These are phyloP conservation scores for Diadophis punctatus DNA, from an alignment of 2,113 vertebrate genomes.

Conservation along the genomic window DNA sequence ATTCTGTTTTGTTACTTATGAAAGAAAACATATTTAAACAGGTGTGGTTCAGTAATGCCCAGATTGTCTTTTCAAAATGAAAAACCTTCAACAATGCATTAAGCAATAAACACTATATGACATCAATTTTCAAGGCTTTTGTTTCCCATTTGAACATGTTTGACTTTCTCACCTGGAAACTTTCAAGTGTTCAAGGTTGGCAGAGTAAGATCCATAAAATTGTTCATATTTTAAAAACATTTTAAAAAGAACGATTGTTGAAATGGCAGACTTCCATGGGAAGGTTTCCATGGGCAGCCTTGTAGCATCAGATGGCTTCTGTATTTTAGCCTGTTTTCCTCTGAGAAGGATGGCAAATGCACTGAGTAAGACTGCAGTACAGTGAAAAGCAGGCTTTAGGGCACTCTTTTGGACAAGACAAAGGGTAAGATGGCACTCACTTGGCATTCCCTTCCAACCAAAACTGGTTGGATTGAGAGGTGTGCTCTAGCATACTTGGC, in stretches of 20 bases:
- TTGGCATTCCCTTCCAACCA: neutral
- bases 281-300: slow-evolving; percentile 9
- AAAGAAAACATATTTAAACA: neutral
- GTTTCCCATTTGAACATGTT: neutral
- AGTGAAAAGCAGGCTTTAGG: neutral
- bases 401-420: neutral
- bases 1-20: neutral
- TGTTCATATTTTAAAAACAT: neutral
- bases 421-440: neutral
- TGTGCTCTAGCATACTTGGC: neutral
- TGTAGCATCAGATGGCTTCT: neutral
- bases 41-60: neutral
- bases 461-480: neutral
- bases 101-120: neutral
- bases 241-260: neutral
- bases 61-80: neutral
- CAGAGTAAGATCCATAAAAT: neutral
- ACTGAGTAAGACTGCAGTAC: rapidly evolving
- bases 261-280: neutral
- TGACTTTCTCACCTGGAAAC: neutral
- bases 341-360: neutral
- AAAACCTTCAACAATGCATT: neutral
- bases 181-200: neutral
- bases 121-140: neutral
- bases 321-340: neutral